Percentiles rank a stretch among this genome's conserved stretches.
phyloP scores from a whole-genome alignment of 2,888 invertebrate species.

The Tachina grossa region DNA sequence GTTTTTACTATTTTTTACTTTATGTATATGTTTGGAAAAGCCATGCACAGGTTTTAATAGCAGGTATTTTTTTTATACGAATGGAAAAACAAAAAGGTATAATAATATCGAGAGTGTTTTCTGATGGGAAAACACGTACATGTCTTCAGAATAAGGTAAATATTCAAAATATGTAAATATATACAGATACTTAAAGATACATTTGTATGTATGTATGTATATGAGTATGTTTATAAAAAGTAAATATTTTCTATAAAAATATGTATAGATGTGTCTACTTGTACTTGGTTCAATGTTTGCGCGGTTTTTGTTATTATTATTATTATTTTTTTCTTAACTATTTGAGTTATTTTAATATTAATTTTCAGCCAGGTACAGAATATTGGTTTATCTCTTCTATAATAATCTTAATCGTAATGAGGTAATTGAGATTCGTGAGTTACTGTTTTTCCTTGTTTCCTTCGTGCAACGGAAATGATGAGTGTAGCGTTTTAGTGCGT shows the following conservation, averaged over 20 bases:
- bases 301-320: background rate
- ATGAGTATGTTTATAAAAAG: conserved; percentile 25
- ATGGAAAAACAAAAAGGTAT: background rate
- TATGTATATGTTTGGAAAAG: background rate
- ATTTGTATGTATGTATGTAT: background rate
- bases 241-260: conserved; percentile 45
- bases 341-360: conserved; percentile 26
- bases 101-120: background rate
- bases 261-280: conserved; percentile 17
- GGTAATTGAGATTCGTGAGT: conserved; percentile 61
- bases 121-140: conserved; percentile 8
- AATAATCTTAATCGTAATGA: conserved; percentile 46
- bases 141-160: conserved; percentile 27
- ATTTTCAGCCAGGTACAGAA: conserved; percentile 64
- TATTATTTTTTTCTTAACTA: background rate
- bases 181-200: background rate
- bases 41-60: conserved; percentile 38
- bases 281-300: conserved; percentile 47
- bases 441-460: background rate
- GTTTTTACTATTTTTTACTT: background rate
- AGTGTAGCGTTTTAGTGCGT: conserved; percentile 63
- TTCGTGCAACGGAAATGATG: background rate
- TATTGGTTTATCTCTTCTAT: conserved; percentile 9
- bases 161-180: conserved; percentile 16
- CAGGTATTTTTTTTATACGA: conserved; percentile 29